Conservation (phyloP, 1,140 invertebrate species). For the Telenomus remus region DNA sequence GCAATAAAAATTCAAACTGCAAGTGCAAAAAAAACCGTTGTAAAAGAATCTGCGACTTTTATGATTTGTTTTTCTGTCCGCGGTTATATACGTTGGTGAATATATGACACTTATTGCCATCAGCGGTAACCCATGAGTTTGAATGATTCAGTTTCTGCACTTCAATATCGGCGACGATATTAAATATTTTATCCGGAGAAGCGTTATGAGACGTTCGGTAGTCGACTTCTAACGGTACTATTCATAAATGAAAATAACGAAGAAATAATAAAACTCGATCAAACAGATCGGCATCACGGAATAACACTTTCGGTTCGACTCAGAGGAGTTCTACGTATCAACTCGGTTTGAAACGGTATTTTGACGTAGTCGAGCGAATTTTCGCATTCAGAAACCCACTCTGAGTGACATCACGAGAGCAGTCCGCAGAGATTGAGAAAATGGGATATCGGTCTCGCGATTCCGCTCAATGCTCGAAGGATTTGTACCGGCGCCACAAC, state of each 20-base stretch:
- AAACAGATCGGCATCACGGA: conserved; percentile 40
- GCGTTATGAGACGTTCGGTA: conserved; percentile 34
- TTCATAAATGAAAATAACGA: conserved; percentile 42
- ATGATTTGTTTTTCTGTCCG: not conserved
- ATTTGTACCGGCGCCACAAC: conserved; percentile 40
- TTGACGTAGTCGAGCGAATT: conserved; percentile 50
- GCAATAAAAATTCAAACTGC: too few species aligned
- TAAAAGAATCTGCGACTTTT: too few species aligned
- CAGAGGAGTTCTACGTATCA: conserved; percentile 58
- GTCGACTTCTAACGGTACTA: conserved; percentile 21
- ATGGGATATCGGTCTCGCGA: conserved; percentile 60
- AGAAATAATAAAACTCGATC: conserved; percentile 44
- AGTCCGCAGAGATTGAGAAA: conserved; percentile 56
- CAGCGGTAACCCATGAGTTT: conserved; percentile 30
- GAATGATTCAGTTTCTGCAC: conserved; percentile 28
- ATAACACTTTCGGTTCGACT: conserved; percentile 45
- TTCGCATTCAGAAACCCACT: conserved; percentile 45
- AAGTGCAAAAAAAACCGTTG: too few species aligned
- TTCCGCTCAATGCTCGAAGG: conserved; percentile 51
- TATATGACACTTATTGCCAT: conserved; percentile 43
- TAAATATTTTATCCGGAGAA: conserved; percentile 28
- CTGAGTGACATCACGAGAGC: conserved; percentile 37
- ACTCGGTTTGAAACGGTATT: conserved; percentile 56
- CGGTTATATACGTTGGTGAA: not conserved
- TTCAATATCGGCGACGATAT: conserved; percentile 8